These are phyloP conservation scores for Listronotus bonariensis DNA, from an alignment of 1,140 invertebrate species.

Conservation along the genomic window DNA sequence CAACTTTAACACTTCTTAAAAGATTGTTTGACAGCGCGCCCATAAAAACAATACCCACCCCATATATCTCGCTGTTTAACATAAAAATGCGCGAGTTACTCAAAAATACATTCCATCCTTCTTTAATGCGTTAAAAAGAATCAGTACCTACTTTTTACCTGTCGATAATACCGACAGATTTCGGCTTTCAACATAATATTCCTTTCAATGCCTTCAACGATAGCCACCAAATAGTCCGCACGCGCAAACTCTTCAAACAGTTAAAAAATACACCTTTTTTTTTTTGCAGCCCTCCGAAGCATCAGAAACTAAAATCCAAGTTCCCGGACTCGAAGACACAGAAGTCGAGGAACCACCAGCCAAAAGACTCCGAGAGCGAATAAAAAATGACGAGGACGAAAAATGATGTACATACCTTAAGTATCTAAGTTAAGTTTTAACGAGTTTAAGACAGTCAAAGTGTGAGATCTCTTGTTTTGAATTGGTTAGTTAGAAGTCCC, in stretches of 20 bases:
- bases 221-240: too few relatives aligned
- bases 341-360: constrained; percentile 61
- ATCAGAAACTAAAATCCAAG: constrained; percentile 74
- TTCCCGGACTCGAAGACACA: constrained; percentile 68
- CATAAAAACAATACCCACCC: too few relatives aligned
- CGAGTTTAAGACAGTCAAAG: constrained; percentile 25
- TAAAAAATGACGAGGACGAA: constrained; percentile 48
- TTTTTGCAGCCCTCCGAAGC: constrained; percentile 71
- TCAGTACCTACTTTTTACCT: too few relatives aligned
- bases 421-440: constrained; percentile 28
- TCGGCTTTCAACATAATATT: too few relatives aligned
- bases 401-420: constrained; percentile 37
- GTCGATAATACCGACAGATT: too few relatives aligned
- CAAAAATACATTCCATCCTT: too few relatives aligned
- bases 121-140: too few relatives aligned
- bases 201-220: too few relatives aligned
- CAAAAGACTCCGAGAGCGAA: constrained; percentile 55
- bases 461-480: constrained; percentile 23
- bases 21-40: too few relatives aligned
- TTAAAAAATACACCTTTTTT: background rate
- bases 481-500: constrained; percentile 5
- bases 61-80: too few relatives aligned
- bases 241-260: constrained; percentile 9
- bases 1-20: too few relatives aligned
- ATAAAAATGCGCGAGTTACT: too few relatives aligned